Percentiles rank a stretch among this genome's conserved stretches.
Evolutionary conservation across 2,113 vertebrate species (phyloP).

Genomic region (Cervus canadensis): DNA sequence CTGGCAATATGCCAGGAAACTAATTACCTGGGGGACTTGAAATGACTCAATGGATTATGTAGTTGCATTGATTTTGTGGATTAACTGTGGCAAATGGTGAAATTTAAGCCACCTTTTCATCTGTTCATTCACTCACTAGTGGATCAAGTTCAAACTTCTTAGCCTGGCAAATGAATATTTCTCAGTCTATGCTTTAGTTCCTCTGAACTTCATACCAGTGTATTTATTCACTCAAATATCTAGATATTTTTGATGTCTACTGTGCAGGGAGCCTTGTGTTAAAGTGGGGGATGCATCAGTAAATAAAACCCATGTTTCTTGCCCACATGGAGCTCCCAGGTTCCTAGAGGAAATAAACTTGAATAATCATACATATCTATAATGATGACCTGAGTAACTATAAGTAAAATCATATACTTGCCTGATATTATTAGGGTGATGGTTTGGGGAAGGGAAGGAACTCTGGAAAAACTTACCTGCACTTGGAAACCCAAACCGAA

Average conservation of each 20-base stretch:
- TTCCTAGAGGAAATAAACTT: background rate
- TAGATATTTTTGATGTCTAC: background rate
- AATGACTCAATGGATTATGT: constrained; percentile 6
- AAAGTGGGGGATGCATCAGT: no score
- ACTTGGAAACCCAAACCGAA: background rate
- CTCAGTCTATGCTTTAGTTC: background rate
- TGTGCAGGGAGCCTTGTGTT: background rate
- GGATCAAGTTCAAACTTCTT: constrained; percentile 8
- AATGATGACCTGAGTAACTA: background rate
- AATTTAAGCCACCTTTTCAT: constrained; percentile 34
- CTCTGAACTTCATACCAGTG: background rate
- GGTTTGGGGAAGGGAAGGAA: background rate
- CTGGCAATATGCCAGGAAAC: constrained; percentile 12
- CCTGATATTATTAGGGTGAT: background rate
- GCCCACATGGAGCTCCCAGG: background rate
- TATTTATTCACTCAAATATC: background rate
- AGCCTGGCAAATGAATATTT: background rate
- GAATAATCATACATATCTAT: background rate
- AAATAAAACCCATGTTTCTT: background rate
- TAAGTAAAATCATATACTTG: background rate
- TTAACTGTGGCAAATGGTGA: constrained; percentile 43
- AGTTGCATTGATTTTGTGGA: constrained; percentile 42
- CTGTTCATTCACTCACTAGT: constrained; percentile 6
- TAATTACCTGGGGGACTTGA: constrained; percentile 31
- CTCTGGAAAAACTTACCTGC: background rate